Evolutionary conservation across 2,888 invertebrate genomes (phyloP), one percentile per base, ranked within the genome.

Genomic region (Euzophera pinguis): DNA sequence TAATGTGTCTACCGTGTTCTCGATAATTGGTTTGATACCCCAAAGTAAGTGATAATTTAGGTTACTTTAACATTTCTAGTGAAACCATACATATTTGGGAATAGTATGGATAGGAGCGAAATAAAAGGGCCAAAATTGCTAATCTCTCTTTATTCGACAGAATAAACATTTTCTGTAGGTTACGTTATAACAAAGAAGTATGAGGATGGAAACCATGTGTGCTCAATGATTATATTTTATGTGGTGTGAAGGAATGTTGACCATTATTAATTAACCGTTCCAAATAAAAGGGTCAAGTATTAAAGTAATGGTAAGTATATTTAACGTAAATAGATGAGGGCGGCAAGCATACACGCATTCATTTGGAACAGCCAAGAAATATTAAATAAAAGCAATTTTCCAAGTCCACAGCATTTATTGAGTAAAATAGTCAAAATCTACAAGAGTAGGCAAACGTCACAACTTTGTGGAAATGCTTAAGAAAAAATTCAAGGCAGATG

Each of bases 401-500:
- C 72, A 77, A 73, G 79, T 86, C 81, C 84, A 88, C 81, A 86
- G 84, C 81, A 84, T 89, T 89, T 89, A 89, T 88, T 88, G 80
- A 79, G 78, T 88, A 88, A 90, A 89, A 83, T 86, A 83, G 84
- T 88, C 88, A 86, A 89, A 88, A 88, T 86, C 89, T 89, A 89
- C 88, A 89, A 84, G 84, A 87, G 79, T 88, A 89, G 84, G 88
- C 88, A 87, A 88, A 88, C 87, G 85, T 89, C 89, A 89, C 88
- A 88, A 87, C 84, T 87, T 86, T 78, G 80, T 85, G 84, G 84
- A 85, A 84, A 86, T 79, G 84, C 81, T 83, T 81, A 82, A 78
- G 77, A 77, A 80, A 84, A 79, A 75, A 77, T 82, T 82, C 83
- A 88, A 89, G 88, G 88, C 89, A 85, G 71, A 76, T 67, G 71